phyloP scores from a whole-genome alignment of 1,140 invertebrate genomes.

The Halyomorpha halys region DNA sequence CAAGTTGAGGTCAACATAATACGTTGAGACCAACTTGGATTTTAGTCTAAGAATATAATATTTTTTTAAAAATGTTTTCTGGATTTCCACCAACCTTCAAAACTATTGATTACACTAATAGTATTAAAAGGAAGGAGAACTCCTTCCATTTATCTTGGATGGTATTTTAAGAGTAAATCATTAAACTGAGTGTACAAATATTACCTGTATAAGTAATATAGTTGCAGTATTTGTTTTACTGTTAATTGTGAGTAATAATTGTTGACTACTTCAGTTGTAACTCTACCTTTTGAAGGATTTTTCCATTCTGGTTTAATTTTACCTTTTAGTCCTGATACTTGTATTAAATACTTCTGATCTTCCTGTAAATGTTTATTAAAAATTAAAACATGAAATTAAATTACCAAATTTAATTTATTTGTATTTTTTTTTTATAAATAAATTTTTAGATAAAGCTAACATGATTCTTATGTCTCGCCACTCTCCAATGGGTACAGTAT shows the following conservation, averaged over 20 bases:
- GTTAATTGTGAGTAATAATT: conserved; percentile 66
- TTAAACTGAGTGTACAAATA: neutral
- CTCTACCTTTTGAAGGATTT: conserved; percentile 61
- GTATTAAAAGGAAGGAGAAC: neutral
- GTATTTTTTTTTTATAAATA: neutral
- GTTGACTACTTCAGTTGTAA: conserved; percentile 53
- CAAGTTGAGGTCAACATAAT: too few species aligned
- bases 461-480: too few species aligned
- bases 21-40: too few species aligned
- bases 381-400: neutral
- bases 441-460: neutral
- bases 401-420: neutral
- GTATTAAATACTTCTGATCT: conserved; percentile 74
- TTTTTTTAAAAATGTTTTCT: too few species aligned
- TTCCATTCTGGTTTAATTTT: conserved; percentile 70
- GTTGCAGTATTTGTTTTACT: conserved; percentile 57
- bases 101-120: neutral
- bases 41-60: too few species aligned
- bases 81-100: neutral
- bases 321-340: conserved; percentile 59
- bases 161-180: neutral
- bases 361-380: conserved; percentile 15
- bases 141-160: neutral
- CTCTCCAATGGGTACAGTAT: too few species aligned
- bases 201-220: conserved; percentile 65